Base-by-base conservation (phyloP, 1,140 invertebrate genomes). In the Microplitis mediator region DNA sequence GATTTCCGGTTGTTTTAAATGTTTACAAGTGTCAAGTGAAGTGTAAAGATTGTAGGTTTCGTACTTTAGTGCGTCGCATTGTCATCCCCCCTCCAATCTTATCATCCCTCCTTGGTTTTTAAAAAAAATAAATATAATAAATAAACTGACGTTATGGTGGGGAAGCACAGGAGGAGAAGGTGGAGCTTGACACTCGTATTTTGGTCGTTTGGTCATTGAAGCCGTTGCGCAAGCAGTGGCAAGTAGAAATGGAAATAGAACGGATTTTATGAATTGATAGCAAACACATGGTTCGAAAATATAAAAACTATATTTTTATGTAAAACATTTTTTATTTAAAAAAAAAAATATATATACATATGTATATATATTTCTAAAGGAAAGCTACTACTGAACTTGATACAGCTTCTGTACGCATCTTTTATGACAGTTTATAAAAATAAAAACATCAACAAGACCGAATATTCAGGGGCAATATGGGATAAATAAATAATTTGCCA, bases 251-350 rank as follows among this genome's bases (percentile, higher is more conserved):
- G 74, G 39, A 67, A 74, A 74, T 69, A 73, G 71, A 73, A 56
- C 31, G 79, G 76, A 76, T 79, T 81, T 70, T 81, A 80, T 78
- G 80, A 84, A 84, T 84, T 81, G 80, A 84, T 83, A 82, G 81
- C 80, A 78, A 81, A 83, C 82, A 84, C 81, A 83, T 84, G 82
- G 5, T 45, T 45, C 39, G 5, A 11, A 45, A 50, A 50, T 50
- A 50, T 50, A 50, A 50, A 50, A 50, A 9, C 6, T 6, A 9
- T 50, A 50, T 50, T 50, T 50, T 13, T 13, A 50, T 6, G 13
- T 9, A 50, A 50, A 9, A 50, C 45, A 50, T 9, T n/a, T n/a
- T 16, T 16, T 9, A 56, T n/a, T 56, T 9, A 1, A 1, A 50
- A 9, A 50, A 50, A 50, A 9, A 50, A n/a, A n/a, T n/a, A 9